Evolutionary conservation across 2,888 invertebrate genomes (phyloP), one percentile per base, ranked within the genome.

Genomic region (Eulithis testata): DNA sequence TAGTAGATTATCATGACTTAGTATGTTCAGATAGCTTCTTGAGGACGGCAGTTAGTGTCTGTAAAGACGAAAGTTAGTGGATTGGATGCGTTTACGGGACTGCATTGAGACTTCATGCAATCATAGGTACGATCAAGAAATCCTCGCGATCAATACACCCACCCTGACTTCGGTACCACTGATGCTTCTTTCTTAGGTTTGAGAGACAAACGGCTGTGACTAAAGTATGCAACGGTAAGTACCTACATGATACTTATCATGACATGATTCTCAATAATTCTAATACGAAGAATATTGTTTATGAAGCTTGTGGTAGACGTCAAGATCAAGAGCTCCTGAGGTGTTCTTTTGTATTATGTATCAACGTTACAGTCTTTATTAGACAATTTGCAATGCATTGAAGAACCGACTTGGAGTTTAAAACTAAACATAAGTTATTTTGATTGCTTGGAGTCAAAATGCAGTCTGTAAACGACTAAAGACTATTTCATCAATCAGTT

Each of bases 51-150:
- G 12, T 9, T 2, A n/a, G 50, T 56, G 12, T 51, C n/a, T 37
- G n/a, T 52, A 45, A 11, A 43, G 50, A 31, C 43, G n/a, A 12
- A 14, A 62, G 51, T 7, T 55, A 64, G 57, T 57, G 56, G 14
- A 49, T 21, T 43, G 53, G 58, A 54, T 63, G 4, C 8, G 54
- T 49, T 59, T 54, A 59, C n/a, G 14, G 14, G n/a, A 55, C 14
- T 64, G 59, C n/a, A 12, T 45, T 56, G 50, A 59, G 49, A 54
- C 49, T 56, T 55, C 49, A 56, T 12, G 11, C 50, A 51, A 59
- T 40, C 50, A 54, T 40, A 40, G 8, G 40, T 9, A 6, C 14
- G 11, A 44, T 45, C 12, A 45, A 45, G 12, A 9, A 6, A 47
- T 47, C 9, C 9, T 14, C 12, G 12, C 3, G 7, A 5, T 45